Percentiles rank a stretch among this genome's conserved stretches.
Conservation (phyloP, 2,797 vertebrate species). For the Loris lydekkerianus region DNA sequence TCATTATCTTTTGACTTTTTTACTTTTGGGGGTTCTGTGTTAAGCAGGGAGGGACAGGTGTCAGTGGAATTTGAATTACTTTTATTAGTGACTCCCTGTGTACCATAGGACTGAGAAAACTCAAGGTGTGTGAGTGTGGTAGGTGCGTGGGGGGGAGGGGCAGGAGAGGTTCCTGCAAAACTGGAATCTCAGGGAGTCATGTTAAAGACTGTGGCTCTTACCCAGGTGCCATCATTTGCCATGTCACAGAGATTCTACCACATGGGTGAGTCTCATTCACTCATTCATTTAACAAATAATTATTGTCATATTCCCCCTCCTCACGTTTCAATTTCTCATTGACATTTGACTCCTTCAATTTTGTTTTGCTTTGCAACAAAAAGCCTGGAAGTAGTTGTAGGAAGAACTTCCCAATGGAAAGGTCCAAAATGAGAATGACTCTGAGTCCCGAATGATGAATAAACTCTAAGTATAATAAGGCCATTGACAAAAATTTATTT, state of each 20-base stretch:
- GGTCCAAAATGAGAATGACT: not conserved
- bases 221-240: not conserved
- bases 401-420: slow-evolving; percentile 32
- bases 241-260: not conserved
- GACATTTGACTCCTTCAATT: not conserved
- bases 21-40: not conserved
- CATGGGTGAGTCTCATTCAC: not conserved
- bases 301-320: not conserved
- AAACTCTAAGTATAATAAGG: not conserved
- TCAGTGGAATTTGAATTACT: slow-evolving; percentile 18
- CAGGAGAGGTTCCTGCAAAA: not conserved
- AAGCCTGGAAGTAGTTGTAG: not conserved
- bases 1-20: not conserved
- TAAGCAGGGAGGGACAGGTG: not conserved
- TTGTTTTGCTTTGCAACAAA: not conserved
- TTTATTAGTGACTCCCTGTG: not conserved
- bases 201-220: not conserved
- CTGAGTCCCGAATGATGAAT: not conserved
- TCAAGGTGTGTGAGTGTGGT: not conserved
- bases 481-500: slow-evolving; percentile 19
- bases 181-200: not conserved
- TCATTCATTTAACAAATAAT: not conserved
- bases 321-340: not conserved
- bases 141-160: not conserved
- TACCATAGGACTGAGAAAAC: not conserved